Percentiles rank a stretch among this genome's conserved stretches.
These are phyloP conservation scores for Drosophila fungiperda DNA, from an alignment of 2,888 invertebrate genomes.

Conservation along the genomic window DNA sequence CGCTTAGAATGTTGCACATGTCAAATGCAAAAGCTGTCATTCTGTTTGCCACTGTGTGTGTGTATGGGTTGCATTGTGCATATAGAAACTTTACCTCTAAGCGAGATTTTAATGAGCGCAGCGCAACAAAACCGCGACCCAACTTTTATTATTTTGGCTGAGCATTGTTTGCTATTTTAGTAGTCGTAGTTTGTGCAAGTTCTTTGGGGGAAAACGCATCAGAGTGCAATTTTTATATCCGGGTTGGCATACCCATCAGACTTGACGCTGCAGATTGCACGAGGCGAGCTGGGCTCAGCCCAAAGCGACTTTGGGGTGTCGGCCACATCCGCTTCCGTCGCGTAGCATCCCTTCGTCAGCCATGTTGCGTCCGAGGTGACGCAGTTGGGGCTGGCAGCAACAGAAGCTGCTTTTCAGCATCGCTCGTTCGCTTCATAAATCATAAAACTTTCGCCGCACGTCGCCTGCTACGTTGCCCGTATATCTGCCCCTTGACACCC, in stretches of 20 bases:
- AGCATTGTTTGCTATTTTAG: constrained; percentile 63
- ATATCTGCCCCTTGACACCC: constrained; percentile 5
- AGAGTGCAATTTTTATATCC: constrained; percentile 79
- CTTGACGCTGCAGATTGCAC: constrained; percentile 24
- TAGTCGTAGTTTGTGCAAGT: constrained; percentile 29
- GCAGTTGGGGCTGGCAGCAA: constrained; percentile 19
- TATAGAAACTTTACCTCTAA: constrained; percentile 57
- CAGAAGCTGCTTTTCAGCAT: constrained; percentile 58
- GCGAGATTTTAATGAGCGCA: constrained; percentile 75
- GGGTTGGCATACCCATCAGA: constrained; percentile 55
- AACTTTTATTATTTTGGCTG: constrained; percentile 71
- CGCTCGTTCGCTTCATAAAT: constrained; percentile 72
- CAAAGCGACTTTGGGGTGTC: constrained; percentile 43
- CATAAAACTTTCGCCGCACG: constrained; percentile 79
- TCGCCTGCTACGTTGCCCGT: constrained; percentile 44
- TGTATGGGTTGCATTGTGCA: constrained; percentile 37
- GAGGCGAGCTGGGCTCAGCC: constrained; percentile 11
- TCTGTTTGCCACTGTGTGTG: constrained; percentile 29
- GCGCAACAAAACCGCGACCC: constrained; percentile 54
- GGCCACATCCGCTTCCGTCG: constrained; percentile 62
- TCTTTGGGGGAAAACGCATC: constrained; percentile 58
- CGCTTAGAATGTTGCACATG: constrained; percentile 61
- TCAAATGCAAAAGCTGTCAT: constrained; percentile 60
- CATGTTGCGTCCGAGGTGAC: constrained; percentile 43
- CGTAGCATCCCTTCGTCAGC: constrained; percentile 15